Percentiles rank a stretch among this genome's conserved stretches.
Evolutionary conservation across 2,113 vertebrate genomes (phyloP).

Genomic region (Ochotona curzoniae): DNA sequence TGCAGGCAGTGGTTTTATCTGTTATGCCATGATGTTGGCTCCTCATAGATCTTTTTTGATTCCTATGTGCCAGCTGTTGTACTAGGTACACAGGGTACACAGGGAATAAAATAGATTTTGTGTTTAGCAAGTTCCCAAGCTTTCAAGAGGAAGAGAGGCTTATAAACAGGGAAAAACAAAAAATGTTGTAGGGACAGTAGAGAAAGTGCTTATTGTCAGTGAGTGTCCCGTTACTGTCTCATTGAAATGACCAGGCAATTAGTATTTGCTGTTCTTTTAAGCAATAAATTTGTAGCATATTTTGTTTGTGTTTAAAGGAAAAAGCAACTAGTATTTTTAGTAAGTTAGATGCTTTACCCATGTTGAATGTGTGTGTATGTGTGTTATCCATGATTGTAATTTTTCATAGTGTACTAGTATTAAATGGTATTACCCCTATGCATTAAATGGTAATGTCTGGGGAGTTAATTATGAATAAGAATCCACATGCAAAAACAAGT

Average conservation of each 20-base stretch:
- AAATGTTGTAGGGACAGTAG: neutral
- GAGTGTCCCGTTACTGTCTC: neutral
- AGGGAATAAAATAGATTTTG: constrained; percentile 22
- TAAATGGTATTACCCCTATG: neutral
- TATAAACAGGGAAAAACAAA: neutral
- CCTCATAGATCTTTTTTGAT: neutral
- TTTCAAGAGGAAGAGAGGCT: constrained; percentile 6
- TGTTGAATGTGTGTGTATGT: neutral
- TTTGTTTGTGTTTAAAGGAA: constrained; percentile 10
- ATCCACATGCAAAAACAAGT: constrained; percentile 4
- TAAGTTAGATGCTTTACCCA: neutral
- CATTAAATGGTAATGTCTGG: neutral
- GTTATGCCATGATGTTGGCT: too few species aligned
- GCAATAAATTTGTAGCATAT: neutral
- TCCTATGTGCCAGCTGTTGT: neutral
- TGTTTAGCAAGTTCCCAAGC: neutral
- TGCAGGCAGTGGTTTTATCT: too few species aligned
- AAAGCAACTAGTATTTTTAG: constrained; percentile 3
- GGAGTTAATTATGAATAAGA: constrained; percentile 24
- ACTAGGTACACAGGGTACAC: neutral
- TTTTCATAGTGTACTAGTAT: neutral
- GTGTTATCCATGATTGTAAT: neutral
- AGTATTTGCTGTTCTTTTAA: neutral
- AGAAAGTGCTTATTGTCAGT: constrained; percentile 14
- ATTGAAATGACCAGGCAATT: neutral